Base-by-base conservation (phyloP, 2,797 vertebrate genomes). In the Leptodactylus fallax region DNA sequence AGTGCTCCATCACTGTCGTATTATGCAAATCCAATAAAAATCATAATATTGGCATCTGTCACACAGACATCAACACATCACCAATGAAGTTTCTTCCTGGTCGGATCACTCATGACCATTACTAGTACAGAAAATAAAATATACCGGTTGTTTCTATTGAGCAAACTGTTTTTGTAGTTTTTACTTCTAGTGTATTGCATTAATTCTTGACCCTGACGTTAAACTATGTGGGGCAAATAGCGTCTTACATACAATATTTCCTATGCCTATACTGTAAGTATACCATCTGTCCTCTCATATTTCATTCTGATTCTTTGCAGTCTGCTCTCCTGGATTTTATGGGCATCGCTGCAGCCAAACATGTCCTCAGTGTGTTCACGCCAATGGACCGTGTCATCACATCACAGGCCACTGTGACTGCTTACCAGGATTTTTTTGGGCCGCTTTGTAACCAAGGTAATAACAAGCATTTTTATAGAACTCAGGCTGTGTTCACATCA, bases 391-490 rank as follows among this genome's bases (percentile, higher is more conserved):
- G 0, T 99, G 98, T 89, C 97, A 99, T 91, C 98, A 99, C 6
- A 85, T 98, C 92, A 97, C 96, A 0, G 98, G 98, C 79, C 93
- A 95, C 92, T 99, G 98, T 19, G 97, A 98, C 71, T 99, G 98
- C 91, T 94, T 99, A 90, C 96, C 98, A 0, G 98, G 98, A 60
- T 99, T 98, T 95, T n/a, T 95, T 96, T 0, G 96, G 98, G 3
- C 92, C 96, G 0, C 96, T 99, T 91, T 99, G 98, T 94, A 98
- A 97, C 95, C 97, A 98, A 98, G 98, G 98, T 97, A 96, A 79
- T 81, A 49, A 47, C 58, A 45, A 21, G 51, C 51, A 8, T 53
- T 53, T 0, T 53, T 53, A 36, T 36, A 36, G 36, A 36, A 36
- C 36, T 36, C 4, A 36, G 36, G 36, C 36, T 36, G 36, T 36